Evolutionary conservation across 2,888 invertebrate species (phyloP).

Genomic region (Pseudococcus longispinus): DNA sequence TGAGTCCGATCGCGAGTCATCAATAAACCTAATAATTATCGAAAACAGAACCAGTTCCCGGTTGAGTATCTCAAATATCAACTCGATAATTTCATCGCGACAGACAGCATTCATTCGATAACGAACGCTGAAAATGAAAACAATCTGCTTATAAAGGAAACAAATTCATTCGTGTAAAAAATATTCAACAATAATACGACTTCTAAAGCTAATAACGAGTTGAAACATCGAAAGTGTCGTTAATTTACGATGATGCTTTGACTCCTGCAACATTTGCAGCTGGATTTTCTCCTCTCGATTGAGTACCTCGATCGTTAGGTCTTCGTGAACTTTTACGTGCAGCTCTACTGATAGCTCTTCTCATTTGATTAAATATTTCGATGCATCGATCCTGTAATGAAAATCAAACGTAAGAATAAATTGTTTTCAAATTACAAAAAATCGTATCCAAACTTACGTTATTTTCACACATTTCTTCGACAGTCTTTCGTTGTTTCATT

Average conservation of each 20-base stretch:
- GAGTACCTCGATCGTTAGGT: neutral
- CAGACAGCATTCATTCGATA: neutral
- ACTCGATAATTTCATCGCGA: neutral
- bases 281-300: neutral
- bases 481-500: neutral
- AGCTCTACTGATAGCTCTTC: neutral
- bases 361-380: neutral
- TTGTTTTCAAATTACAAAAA: neutral
- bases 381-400: neutral
- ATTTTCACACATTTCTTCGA: constrained; percentile 26
- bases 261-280: neutral
- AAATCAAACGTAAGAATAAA: neutral
- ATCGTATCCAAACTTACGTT: neutral
- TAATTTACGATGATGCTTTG: neutral
- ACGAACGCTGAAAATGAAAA: neutral
- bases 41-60: too few species aligned
- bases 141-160: neutral
- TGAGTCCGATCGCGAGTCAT: too few species aligned
- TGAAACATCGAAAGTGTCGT: neutral
- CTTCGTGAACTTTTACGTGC: neutral
- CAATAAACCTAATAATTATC: too few species aligned
- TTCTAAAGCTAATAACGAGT: neutral
- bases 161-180: neutral
- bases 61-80: neutral
- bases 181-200: neutral